Evolutionary conservation across 92 coral and sea anemone genomes (phyloP).

Genomic region (Siderastrea radians): DNA sequence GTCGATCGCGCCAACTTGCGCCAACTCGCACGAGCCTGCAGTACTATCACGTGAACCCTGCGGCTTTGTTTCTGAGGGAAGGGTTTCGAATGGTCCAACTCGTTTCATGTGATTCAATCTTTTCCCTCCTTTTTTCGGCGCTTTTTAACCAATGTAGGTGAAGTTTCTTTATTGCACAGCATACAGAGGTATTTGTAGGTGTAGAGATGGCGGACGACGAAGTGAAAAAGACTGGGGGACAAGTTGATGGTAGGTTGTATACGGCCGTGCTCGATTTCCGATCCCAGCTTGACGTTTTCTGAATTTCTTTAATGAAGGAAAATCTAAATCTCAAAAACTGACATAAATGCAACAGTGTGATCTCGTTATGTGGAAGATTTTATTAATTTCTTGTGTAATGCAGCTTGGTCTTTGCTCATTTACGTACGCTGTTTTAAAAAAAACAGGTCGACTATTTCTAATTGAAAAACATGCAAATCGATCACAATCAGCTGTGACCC

Average conservation of each 20-base stretch:
- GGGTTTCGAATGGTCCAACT: slow-evolving; percentile 33
- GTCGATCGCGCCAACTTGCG: slow-evolving; percentile 23
- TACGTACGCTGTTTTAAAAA: too few relatives aligned
- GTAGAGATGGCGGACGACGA: slow-evolving; percentile 73
- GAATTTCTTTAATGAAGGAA: not conserved
- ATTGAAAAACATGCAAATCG: too few relatives aligned
- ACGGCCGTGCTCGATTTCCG: not conserved
- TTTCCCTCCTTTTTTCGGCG: not conserved
- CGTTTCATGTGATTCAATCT: too few relatives aligned
- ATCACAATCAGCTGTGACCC: too few relatives aligned
- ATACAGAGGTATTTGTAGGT: slow-evolving; percentile 1
- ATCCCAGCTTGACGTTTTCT: not conserved
- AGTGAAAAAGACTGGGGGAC: slow-evolving; percentile 88
- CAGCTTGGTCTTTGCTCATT: too few relatives aligned
- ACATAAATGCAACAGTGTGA: not conserved
- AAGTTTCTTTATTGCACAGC: slow-evolving; percentile 19
- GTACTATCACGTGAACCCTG: slow-evolving; percentile 30
- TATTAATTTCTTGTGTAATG: not conserved
- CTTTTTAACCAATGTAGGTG: slow-evolving; percentile 16
- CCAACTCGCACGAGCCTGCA: slow-evolving; percentile 48
- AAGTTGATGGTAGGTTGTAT: slow-evolving; percentile 81
- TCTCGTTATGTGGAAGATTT: not conserved
- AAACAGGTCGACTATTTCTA: too few relatives aligned
- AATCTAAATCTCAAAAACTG: not conserved
- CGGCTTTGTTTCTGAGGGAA: slow-evolving; percentile 34